Conservation (phyloP, 1,140 invertebrate genomes). For the Pogonomyrmex barbatus region DNA sequence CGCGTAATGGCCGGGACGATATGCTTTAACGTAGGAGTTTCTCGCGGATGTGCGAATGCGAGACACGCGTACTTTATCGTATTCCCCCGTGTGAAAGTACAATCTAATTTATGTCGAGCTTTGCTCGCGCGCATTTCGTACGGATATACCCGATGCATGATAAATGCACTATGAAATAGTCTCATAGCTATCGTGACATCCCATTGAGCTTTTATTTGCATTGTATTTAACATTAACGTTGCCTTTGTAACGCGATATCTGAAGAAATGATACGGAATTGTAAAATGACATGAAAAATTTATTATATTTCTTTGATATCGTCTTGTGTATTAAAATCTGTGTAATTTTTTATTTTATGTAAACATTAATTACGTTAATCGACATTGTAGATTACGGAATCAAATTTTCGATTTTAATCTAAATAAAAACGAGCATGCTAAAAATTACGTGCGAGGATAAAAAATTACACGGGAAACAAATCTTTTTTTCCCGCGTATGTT, state of each 20-base stretch:
- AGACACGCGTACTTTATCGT: conserved; percentile 63
- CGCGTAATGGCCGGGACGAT: conserved; percentile 1
- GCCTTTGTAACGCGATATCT: background rate
- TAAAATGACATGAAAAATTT: background rate
- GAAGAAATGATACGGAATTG: background rate
- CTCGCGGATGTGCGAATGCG: conserved; percentile 9
- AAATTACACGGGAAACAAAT: conserved; percentile 36
- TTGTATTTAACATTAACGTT: conserved; percentile 10
- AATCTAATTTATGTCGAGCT: conserved; percentile 71
- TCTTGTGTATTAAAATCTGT: background rate
- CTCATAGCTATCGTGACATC: background rate
- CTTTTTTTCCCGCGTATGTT: conserved; percentile 45
- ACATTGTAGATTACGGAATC: background rate
- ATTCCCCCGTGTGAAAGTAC: conserved; percentile 60
- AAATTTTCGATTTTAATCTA: conserved; percentile 33
- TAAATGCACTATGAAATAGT: conserved; percentile 65
- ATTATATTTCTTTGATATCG: background rate
- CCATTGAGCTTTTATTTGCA: conserved; percentile 1
- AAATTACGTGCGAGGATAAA: conserved; percentile 2
- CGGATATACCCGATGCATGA: conserved; percentile 64
- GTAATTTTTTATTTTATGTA: conserved; percentile 15
- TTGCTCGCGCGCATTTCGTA: background rate
- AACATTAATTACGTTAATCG: conserved; percentile 10
- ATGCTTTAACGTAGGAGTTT: conserved; percentile 29
- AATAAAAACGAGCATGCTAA: background rate